These are phyloP conservation scores for Drosophila lacicola DNA, from an alignment of 2,888 invertebrate genomes.

Conservation along the genomic window DNA sequence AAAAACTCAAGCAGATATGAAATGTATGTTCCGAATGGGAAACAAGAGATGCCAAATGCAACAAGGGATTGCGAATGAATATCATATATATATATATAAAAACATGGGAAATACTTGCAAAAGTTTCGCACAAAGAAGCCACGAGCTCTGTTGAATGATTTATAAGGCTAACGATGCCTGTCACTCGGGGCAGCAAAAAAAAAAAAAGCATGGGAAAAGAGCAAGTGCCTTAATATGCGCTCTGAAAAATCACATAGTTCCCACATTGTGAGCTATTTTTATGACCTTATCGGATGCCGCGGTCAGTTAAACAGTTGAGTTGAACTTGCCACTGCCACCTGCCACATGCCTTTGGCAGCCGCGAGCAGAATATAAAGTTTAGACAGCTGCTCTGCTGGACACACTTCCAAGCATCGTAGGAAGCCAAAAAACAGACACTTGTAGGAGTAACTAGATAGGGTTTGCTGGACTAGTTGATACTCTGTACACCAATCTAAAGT, in stretches of 20 bases:
- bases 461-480: neutral
- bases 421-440: slow-evolving; percentile 5
- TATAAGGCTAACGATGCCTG: slow-evolving; percentile 17
- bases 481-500: neutral
- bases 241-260: slow-evolving; percentile 23
- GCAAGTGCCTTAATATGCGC: slow-evolving; percentile 26
- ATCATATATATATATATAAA: neutral
- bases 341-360: slow-evolving; percentile 27
- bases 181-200: slow-evolving; percentile 2
- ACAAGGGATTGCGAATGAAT: neutral
- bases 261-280: slow-evolving; percentile 38
- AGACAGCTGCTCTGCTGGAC: slow-evolving; percentile 35
- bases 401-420: slow-evolving; percentile 8
- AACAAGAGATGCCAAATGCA: slow-evolving; percentile 2
- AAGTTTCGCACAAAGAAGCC: slow-evolving; percentile 15
- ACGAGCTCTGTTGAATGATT: slow-evolving; percentile 36
- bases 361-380: slow-evolving; percentile 33
- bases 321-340: slow-evolving; percentile 41
- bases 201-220: neutral
- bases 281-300: slow-evolving; percentile 41
- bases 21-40: slow-evolving; percentile 19
- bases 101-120: slow-evolving; percentile 9
- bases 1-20: slow-evolving; percentile 35
- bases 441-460: neutral
- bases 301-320: slow-evolving; percentile 42